These are phyloP conservation scores for Apeira syringaria DNA, from an alignment of 2,888 invertebrate species.

Conservation along the genomic window DNA sequence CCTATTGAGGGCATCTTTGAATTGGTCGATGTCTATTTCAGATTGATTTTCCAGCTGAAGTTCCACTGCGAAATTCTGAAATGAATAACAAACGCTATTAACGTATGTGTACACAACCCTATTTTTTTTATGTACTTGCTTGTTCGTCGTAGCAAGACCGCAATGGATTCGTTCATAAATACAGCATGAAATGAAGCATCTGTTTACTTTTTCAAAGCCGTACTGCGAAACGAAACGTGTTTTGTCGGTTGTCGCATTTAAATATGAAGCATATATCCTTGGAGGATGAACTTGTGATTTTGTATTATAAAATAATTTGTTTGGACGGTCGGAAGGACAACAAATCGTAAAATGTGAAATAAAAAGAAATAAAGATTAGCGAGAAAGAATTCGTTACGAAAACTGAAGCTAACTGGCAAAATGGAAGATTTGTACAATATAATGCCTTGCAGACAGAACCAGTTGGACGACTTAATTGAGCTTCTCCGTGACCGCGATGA, in stretches of 20 bases:
- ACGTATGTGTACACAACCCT: no score
- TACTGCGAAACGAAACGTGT: constrained; percentile 3
- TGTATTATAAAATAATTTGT: no score
- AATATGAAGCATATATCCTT: no score
- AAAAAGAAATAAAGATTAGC: no score
- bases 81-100: constrained; percentile 31
- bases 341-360: no score
- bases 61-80: constrained; percentile 91
- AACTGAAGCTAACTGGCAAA: constrained; percentile 35
- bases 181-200: constrained; percentile 36
- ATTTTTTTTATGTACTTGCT: neutral
- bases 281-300: no score
- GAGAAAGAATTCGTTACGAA: no score
- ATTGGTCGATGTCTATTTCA: constrained; percentile 88
- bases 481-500: constrained; percentile 83
- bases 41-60: constrained; percentile 87
- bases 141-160: constrained; percentile 40
- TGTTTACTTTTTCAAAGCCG: constrained; percentile 14
- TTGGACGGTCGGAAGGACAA: no score
- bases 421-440: constrained; percentile 78
- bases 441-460: constrained; percentile 77
- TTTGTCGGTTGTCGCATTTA: no score
- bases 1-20: constrained; percentile 87
- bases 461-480: constrained; percentile 73
- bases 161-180: constrained; percentile 22